phyloP scores from a whole-genome alignment of 2,888 invertebrate species.

The Exephanes ischioxanthus region DNA sequence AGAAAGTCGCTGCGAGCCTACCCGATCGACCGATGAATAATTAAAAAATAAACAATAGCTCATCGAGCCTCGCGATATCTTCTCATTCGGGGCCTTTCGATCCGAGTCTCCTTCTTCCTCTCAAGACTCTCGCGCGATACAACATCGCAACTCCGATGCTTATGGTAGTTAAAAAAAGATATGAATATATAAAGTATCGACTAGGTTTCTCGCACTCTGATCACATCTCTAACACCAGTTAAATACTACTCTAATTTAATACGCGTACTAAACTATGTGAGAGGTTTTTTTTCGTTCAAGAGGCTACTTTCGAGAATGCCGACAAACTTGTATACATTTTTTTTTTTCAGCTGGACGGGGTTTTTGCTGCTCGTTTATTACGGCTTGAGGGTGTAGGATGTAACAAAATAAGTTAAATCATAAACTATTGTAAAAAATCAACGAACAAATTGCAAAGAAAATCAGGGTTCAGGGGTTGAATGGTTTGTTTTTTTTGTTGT shows the following conservation, averaged over 20 bases:
- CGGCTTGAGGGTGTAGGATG: slow-evolving; percentile 72
- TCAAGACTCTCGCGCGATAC: slow-evolving; percentile 50
- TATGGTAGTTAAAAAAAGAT: slow-evolving; percentile 11
- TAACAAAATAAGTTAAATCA: slow-evolving; percentile 45
- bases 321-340: background rate
- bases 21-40: background rate
- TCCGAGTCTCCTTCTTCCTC: slow-evolving; percentile 63
- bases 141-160: slow-evolving; percentile 8
- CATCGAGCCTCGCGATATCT: background rate
- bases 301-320: background rate
- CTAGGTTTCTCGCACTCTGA: slow-evolving; percentile 42
- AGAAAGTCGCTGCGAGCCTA: slow-evolving; percentile 15
- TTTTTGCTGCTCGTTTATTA: slow-evolving; percentile 52
- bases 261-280: slow-evolving; percentile 74
- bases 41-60: background rate
- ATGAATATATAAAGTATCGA: slow-evolving; percentile 18
- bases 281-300: slow-evolving; percentile 64
- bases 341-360: background rate
- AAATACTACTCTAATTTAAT: slow-evolving; percentile 75
- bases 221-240: slow-evolving; percentile 56
- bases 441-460: slow-evolving; percentile 19
- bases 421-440: slow-evolving; percentile 15
- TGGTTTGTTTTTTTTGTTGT: background rate
- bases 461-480: background rate
- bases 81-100: slow-evolving; percentile 47